Conservation (phyloP, 2,888 invertebrate genomes). For the Baccha elongata region DNA sequence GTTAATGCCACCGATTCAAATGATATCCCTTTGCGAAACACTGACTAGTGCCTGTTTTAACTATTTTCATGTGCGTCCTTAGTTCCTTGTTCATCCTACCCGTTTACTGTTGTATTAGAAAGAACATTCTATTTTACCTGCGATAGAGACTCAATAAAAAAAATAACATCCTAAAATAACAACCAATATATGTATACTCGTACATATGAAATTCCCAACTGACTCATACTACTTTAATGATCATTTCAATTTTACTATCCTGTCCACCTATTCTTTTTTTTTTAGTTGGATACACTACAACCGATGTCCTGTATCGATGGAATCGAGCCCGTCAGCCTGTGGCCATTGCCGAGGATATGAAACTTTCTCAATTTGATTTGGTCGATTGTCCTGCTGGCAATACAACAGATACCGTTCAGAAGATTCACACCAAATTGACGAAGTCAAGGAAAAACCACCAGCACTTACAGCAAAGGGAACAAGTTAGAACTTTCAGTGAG, state of each 20-base stretch:
- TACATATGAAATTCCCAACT: slow-evolving; percentile 23
- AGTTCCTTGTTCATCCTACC: slow-evolving; percentile 10
- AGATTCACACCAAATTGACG: slow-evolving; percentile 78
- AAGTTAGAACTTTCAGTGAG: slow-evolving; percentile 61
- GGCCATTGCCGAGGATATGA: slow-evolving; percentile 91
- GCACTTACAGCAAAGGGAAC: slow-evolving; percentile 58
- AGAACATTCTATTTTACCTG: slow-evolving; percentile 38
- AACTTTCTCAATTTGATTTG: slow-evolving; percentile 92
- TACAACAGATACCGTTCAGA: slow-evolving; percentile 84
- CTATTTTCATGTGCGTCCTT: slow-evolving; percentile 15
- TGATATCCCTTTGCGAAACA: slow-evolving; percentile 36
- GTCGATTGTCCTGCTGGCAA: slow-evolving; percentile 89
- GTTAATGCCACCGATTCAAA: slow-evolving; percentile 53
- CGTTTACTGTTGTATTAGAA: slow-evolving; percentile 43
- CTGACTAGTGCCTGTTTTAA: slow-evolving; percentile 9
- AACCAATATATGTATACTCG: slow-evolving; percentile 7
- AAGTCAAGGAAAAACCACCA: slow-evolving; percentile 67
- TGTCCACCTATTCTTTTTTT: slow-evolving; percentile 57
- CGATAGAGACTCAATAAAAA: slow-evolving; percentile 1
- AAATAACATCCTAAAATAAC: slow-evolving; percentile 4
- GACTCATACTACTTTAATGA: slow-evolving; percentile 15
- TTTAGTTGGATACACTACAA: slow-evolving; percentile 88
- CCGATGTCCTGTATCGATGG: slow-evolving; percentile 90
- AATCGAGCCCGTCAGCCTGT: slow-evolving; percentile 87
- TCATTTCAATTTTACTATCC: slow-evolving; percentile 47